Percentiles rank a stretch among this genome's conserved stretches.
These are phyloP conservation scores for Lasiurus cinereus DNA, from an alignment of 2,113 vertebrate species.

Conservation along the genomic window DNA sequence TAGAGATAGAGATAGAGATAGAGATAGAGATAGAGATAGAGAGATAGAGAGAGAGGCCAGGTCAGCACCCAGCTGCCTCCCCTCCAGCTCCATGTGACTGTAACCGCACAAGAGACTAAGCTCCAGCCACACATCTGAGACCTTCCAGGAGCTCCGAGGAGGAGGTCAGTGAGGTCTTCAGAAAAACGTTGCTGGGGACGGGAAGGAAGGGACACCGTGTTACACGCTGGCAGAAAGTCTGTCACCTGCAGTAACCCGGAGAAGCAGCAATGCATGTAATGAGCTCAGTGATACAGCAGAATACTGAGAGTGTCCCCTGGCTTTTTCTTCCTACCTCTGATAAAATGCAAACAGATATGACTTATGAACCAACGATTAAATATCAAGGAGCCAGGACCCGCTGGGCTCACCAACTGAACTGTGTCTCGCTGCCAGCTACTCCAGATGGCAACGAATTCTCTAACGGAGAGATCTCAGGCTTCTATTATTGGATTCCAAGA, in stretches of 20 bases:
- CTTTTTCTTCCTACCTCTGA: slow-evolving; percentile 1
- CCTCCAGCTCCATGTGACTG: not conserved
- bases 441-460: not conserved
- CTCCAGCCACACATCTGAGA: not conserved
- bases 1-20: too few species aligned
- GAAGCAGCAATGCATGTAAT: not conserved
- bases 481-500: slow-evolving; percentile 63
- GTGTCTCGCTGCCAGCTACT: not conserved
- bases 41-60: not conserved
- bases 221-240: not conserved
- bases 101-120: not conserved
- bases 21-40: not conserved
- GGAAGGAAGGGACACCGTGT: not conserved
- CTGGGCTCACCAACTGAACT: not conserved
- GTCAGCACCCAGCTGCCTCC: not conserved
- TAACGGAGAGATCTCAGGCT: slow-evolving; percentile 1
- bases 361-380: not conserved
- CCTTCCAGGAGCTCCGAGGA: not conserved
- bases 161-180: not conserved
- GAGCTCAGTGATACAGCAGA: not conserved
- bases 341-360: not conserved
- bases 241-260: not conserved
- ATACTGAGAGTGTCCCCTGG: not conserved
- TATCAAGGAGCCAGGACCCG: not conserved
- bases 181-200: not conserved